Conservation (phyloP, 1,140 invertebrate species). For the Orchesella cincta region DNA sequence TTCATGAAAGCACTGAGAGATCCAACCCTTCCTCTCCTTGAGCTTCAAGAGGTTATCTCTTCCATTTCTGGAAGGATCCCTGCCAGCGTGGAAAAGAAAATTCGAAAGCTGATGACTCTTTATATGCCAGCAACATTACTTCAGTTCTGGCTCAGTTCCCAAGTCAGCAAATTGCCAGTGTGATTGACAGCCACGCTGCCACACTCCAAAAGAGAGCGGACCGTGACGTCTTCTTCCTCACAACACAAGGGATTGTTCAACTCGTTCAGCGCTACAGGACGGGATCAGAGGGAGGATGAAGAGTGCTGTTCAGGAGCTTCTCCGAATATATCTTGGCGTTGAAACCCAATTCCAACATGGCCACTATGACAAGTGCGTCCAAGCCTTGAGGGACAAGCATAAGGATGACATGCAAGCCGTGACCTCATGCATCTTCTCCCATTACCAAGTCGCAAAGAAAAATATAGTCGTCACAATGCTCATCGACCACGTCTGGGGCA, state of each 20-base stretch:
- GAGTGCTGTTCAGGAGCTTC: slow-evolving; percentile 89
- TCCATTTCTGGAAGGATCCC: slow-evolving; percentile 93
- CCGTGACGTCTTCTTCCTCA: slow-evolving; percentile 92
- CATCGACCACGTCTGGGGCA: slow-evolving; percentile 78
- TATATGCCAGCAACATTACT: slow-evolving; percentile 97
- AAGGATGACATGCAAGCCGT: slow-evolving; percentile 91
- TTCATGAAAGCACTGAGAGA: slow-evolving; percentile 92
- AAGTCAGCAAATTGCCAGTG: slow-evolving; percentile 94
- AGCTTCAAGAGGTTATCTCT: slow-evolving; percentile 94
- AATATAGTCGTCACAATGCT: slow-evolving; percentile 84
- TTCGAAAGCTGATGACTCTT: slow-evolving; percentile 86
- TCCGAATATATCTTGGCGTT: slow-evolving; percentile 90
- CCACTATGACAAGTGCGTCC: slow-evolving; percentile 97
- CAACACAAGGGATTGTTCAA: slow-evolving; percentile 91
- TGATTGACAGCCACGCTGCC: slow-evolving; percentile 91
- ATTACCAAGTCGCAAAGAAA: slow-evolving; percentile 86
- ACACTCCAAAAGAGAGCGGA: slow-evolving; percentile 90
- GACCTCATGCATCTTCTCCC: slow-evolving; percentile 92
- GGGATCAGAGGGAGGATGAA: slow-evolving; percentile 97
- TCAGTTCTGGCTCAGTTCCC: slow-evolving; percentile 98
- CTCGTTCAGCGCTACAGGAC: slow-evolving; percentile 90
- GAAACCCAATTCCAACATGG: slow-evolving; percentile 97
- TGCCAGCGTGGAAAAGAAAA: slow-evolving; percentile 88
- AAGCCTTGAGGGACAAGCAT: slow-evolving; percentile 82
- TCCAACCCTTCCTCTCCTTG: slow-evolving; percentile 87